Evolutionary conservation across 1,140 invertebrate genomes (phyloP), one percentile per base, ranked within the genome.

Genomic region (Apis laboriosa): DNA sequence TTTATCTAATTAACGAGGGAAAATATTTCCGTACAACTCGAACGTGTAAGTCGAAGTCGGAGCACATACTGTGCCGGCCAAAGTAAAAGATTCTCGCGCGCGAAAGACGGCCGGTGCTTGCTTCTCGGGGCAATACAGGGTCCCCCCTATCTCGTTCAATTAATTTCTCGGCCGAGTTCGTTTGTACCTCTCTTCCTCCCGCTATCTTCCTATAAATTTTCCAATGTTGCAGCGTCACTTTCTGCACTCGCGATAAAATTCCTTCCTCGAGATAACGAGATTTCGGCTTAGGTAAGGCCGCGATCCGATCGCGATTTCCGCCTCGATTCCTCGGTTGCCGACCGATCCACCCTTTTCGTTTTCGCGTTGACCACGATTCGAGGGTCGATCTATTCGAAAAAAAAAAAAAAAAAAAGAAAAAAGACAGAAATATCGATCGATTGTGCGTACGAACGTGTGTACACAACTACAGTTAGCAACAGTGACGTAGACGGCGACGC

Each of bases 401-500:
- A 43, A 43, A 5, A 0, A 43, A 7, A 43, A 43, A 5, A 43
- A 43, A 43, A 3, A 1, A 34, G 34, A 34, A 34, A 3, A 11
- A 77, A 61, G 56, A 34, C 55, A 71, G 34, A 72, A 77, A 84
- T 56, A 63, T 61, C 53, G 55, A 80, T 87, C 73, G 28, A 51
- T 43, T 0, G 34, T 43, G 34, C 0, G 43, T 28, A 53, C 56
- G n/a, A n/a, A 53, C 55, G 34, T 61, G 75, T 80, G 71, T 84
- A 77, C 77, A 75, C 81, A 74, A 77, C 70, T 63, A 89, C 86
- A 79, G 88, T 85, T 88, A 87, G 87, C 87, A 86, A 88, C 80
- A 84, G 80, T 89, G 87, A 90, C 89, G 89, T 90, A 84, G 64
- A 73, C 43, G 56, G 17, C 67, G 71, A 77, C 75, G 82, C 34